phyloP scores from a whole-genome alignment of 1,140 invertebrate genomes.

The Drosophila tristis region DNA sequence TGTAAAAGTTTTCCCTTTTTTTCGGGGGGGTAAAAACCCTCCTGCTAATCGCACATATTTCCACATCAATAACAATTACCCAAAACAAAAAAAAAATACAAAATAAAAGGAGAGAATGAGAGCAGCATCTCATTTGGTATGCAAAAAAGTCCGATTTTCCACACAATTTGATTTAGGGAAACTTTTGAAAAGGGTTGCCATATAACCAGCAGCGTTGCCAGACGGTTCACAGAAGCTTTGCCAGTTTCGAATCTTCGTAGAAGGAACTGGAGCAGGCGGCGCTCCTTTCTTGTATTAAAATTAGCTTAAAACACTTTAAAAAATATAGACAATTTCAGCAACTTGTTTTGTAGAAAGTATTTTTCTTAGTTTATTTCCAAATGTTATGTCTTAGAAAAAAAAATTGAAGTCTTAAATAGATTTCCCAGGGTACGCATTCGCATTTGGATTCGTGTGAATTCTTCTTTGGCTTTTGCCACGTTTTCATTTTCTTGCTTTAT shows the following conservation, averaged over 20 bases:
- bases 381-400: neutral
- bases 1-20: slow-evolving; percentile 39
- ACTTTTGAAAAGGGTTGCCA: too few relatives aligned
- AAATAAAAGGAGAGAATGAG: neutral
- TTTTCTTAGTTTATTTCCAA: too few relatives aligned
- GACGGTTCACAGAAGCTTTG: too few relatives aligned
- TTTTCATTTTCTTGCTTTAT: slow-evolving; percentile 62
- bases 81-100: slow-evolving; percentile 25
- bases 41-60: slow-evolving; percentile 69
- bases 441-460: slow-evolving; percentile 26
- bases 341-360: too few relatives aligned
- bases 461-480: slow-evolving; percentile 52
- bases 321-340: too few relatives aligned
- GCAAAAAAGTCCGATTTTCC: slow-evolving; percentile 51
- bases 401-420: slow-evolving; percentile 51
- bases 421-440: slow-evolving; percentile 37
- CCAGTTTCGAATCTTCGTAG: too few relatives aligned
- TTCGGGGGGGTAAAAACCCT: neutral
- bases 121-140: slow-evolving; percentile 53
- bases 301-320: too few relatives aligned
- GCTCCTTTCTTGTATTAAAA: too few relatives aligned
- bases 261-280: too few relatives aligned
- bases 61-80: slow-evolving; percentile 73
- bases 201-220: too few relatives aligned
- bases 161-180: slow-evolving; percentile 41